Conservation (phyloP, 92 coral and sea anemone genomes). For the Paramuricea clavata region DNA sequence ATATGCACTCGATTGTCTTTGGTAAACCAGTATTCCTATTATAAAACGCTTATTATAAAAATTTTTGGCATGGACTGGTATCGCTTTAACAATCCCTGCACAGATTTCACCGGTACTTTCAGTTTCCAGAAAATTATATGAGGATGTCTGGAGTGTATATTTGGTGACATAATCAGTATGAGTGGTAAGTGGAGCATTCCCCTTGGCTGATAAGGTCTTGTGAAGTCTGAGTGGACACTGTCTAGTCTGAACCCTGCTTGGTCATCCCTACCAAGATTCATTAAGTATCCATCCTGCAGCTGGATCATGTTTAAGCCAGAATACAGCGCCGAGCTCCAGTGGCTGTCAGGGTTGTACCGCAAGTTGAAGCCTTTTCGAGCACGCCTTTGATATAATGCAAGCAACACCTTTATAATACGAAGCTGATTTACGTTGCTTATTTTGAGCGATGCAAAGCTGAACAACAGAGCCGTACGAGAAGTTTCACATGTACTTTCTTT, state of each 20-base stretch:
- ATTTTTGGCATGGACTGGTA: constrained; percentile 48
- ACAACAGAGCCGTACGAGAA: constrained; percentile 72
- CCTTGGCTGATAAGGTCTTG: constrained; percentile 17
- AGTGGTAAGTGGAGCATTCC: constrained; percentile 35
- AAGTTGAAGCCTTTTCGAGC: constrained; percentile 52
- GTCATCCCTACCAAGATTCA: constrained; percentile 52
- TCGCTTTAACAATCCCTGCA: constrained; percentile 54
- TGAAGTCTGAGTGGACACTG: constrained; percentile 43
- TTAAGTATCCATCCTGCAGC: constrained; percentile 31
- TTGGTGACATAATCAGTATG: constrained; percentile 35
- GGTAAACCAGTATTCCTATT: constrained; percentile 46
- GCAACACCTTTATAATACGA: constrained; percentile 59
- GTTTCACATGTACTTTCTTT: constrained; percentile 56
- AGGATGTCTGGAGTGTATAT: constrained; percentile 43
- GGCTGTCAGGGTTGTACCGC: constrained; percentile 47
- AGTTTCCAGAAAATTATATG: constrained; percentile 32
- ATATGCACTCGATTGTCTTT: constrained; percentile 66
- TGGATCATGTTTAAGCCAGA: constrained; percentile 45
- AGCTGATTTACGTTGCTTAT: constrained; percentile 69
- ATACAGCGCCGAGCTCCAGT: constrained; percentile 58
- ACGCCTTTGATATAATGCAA: constrained; percentile 22
- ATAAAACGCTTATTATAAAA: constrained; percentile 52
- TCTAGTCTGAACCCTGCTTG: constrained; percentile 44
- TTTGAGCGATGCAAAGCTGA: constrained; percentile 73
- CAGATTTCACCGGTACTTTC: constrained; percentile 6